These are phyloP conservation scores for Drosophila arawakana DNA, from an alignment of 1,140 invertebrate species.

Conservation along the genomic window DNA sequence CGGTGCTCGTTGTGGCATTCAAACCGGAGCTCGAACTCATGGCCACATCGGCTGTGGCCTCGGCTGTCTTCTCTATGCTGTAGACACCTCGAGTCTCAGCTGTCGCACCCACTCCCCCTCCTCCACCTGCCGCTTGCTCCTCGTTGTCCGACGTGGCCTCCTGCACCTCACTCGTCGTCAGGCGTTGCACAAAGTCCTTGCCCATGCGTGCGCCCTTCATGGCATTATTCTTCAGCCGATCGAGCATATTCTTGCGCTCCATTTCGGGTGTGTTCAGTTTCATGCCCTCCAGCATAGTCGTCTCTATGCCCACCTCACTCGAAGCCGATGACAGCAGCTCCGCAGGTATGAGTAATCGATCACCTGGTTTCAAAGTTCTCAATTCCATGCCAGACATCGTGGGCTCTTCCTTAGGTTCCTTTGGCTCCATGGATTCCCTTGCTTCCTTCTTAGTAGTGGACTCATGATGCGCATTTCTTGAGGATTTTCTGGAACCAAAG, in stretches of 20 bases:
- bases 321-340: slow-evolving; percentile 81
- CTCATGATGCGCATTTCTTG: slow-evolving; percentile 70
- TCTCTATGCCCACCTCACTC: slow-evolving; percentile 58
- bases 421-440: neutral
- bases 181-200: slow-evolving; percentile 88
- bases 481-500: slow-evolving; percentile 78
- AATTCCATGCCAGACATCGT: slow-evolving; percentile 48
- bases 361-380: slow-evolving; percentile 58
- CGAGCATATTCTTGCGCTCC: slow-evolving; percentile 89
- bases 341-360: slow-evolving; percentile 74
- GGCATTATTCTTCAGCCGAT: slow-evolving; percentile 88
- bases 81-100: slow-evolving; percentile 51
- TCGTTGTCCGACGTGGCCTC: slow-evolving; percentile 32
- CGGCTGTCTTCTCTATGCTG: slow-evolving; percentile 65
- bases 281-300: slow-evolving; percentile 84
- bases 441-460: slow-evolving; percentile 17
- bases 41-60: slow-evolving; percentile 45
- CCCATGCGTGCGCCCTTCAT: slow-evolving; percentile 84
- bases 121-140: slow-evolving; percentile 4
- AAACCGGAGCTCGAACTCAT: slow-evolving; percentile 44
- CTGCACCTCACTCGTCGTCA: slow-evolving; percentile 86
- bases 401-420: slow-evolving; percentile 4
- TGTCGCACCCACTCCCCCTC: neutral
- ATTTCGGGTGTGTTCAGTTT: slow-evolving; percentile 89
- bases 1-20: slow-evolving; percentile 12